A percentile compares a stretch with the other conserved stretches of the same genome.
These are phyloP conservation scores for Echinops telfairi DNA, from an alignment of 2,113 vertebrate species.

Conservation along the genomic window DNA sequence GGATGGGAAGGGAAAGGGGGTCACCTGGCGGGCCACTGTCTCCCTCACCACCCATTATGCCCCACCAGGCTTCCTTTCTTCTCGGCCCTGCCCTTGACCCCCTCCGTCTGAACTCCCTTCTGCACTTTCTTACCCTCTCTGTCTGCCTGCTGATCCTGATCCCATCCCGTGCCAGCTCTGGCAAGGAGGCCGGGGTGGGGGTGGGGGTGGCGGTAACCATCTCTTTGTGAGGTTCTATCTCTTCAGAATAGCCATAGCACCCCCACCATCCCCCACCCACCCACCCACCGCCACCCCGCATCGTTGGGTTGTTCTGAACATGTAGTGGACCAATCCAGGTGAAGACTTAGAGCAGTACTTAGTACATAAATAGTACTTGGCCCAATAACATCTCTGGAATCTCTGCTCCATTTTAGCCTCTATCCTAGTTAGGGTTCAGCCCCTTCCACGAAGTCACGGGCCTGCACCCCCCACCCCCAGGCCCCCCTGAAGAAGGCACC, in stretches of 20 bases:
- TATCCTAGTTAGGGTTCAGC: neutral
- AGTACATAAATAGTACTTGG: neutral
- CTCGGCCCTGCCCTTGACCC: neutral
- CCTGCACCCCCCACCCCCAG: neutral
- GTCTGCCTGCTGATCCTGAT: neutral
- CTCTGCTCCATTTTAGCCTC: neutral
- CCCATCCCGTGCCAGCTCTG: neutral
- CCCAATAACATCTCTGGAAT: neutral
- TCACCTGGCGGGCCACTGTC: neutral
- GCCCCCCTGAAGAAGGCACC: neutral
- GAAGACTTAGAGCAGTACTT: neutral
- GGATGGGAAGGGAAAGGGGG: neutral
- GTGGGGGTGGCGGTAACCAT: neutral
- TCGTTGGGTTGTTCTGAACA: neutral
- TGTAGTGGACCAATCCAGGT: neutral
- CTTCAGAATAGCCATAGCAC: neutral
- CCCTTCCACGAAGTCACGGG: neutral
- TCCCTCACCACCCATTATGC: neutral
- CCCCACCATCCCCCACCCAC: neutral
- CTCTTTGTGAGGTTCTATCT: conserved; percentile 12
- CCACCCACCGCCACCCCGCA: too few relatives aligned
- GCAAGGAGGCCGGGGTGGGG: neutral
- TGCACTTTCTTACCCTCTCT: neutral
- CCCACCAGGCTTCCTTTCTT: neutral
- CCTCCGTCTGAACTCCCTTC: neutral